Percentiles rank a stretch among this genome's conserved stretches.
phyloP scores from a whole-genome alignment of 2,888 invertebrate species.

The Plagodis pulveraria region DNA sequence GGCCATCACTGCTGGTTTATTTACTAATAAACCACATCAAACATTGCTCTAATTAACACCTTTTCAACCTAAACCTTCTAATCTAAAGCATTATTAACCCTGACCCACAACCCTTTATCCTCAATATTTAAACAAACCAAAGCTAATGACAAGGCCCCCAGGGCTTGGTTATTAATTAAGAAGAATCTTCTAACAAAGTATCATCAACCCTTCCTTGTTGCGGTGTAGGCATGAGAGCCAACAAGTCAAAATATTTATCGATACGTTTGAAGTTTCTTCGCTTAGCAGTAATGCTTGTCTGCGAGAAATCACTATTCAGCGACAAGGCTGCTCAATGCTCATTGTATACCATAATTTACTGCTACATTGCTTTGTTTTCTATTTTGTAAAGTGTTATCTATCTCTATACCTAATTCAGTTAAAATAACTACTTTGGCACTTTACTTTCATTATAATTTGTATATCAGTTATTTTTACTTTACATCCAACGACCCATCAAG shows the following conservation, averaged over 20 bases:
- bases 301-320: too few species aligned
- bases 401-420: too few species aligned
- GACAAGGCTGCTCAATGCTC: not conserved
- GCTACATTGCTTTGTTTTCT: too few species aligned
- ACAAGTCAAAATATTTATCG: conserved; percentile 20
- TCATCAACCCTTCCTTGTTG: conserved; percentile 77
- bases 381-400: too few species aligned
- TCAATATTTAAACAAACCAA: conserved; percentile 68
- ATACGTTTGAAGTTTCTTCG: not conserved
- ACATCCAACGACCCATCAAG: too few species aligned
- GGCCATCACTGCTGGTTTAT: too few species aligned
- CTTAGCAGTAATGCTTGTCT: too few species aligned
- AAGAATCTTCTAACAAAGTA: conserved; percentile 78
- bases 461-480: too few species aligned
- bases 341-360: not conserved
- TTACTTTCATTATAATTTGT: too few species aligned
- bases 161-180: conserved; percentile 78
- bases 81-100: conserved; percentile 57
- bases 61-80: conserved; percentile 36
- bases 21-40: not conserved
- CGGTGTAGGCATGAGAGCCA: conserved; percentile 40
- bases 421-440: too few species aligned
- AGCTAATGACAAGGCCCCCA: conserved; percentile 70
- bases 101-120: conserved; percentile 62
- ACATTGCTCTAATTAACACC: conserved; percentile 7